Evolutionary conservation across 92 coral and sea anemone genomes (phyloP), one percentile per base, ranked within the genome.

Genomic region (Hydrozoanthus gracilis): DNA sequence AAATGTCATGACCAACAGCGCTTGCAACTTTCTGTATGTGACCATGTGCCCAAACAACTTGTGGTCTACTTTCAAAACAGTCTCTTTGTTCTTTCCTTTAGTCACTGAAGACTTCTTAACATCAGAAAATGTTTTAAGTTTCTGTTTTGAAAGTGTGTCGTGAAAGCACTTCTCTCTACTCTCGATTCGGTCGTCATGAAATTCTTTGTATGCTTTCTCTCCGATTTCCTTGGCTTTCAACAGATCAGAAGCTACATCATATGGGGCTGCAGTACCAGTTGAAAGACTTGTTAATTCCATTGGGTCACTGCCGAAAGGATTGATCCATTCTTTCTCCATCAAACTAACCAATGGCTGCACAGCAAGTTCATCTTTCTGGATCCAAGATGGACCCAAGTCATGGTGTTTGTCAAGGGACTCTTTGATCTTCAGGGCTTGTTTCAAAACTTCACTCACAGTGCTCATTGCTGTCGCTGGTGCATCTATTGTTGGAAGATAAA

Each of bases 211-310:
- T 7, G 82, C 82, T 17, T 55, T 54, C 64, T 77, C 82, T 52
- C 82, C 66, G 17, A 50, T 52, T 49, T 6, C 49, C 16, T 76
- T 4, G 3, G 82, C 82, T 5, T 52, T 8, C 4, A 76, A 18
- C 70, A 91, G 87, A 77, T 88, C 91, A 4, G 78, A 46, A 52
- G 77, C 87, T 4, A 84, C 79, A 11, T 88, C 83, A 15, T 89
- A 72, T 27, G 91, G 58, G 4, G 89, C 91, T 67, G 73, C 62
- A 70, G 78, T 91, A 11, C 93, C 93, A 65, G 89, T 83, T 4
- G 93, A 91, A 49, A 91, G 56, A 45, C 91, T 83, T 3, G 77
- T 73, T 1, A 91, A 87, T 11, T 91, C 93, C 65, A 52, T 52
- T 82, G 45, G 83, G 5, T 83, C 86, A n/a, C n/a, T n/a, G n/a